Conservation (phyloP, 2,113 vertebrate species). For the Holacanthus passer region DNA sequence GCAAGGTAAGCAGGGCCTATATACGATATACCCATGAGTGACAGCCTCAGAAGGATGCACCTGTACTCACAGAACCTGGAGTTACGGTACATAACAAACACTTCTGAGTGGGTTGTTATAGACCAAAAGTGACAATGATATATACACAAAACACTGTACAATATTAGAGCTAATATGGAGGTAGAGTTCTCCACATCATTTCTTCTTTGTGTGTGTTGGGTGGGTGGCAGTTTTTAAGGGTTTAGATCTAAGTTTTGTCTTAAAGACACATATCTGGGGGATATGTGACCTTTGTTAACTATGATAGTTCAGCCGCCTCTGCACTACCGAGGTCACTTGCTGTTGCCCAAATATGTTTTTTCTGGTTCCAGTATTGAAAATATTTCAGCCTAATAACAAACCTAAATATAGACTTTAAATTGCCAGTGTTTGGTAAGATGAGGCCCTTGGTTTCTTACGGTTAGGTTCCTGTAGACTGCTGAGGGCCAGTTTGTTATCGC, state of each 20-base stretch:
- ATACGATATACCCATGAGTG: no score
- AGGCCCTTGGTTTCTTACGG: conserved; percentile 12
- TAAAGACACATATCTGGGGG: no score
- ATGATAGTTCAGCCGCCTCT: background rate
- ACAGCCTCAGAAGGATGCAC: no score
- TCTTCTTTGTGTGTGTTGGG: no score
- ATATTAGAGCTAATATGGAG: background rate
- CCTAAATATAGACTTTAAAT: background rate
- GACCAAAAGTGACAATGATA: background rate
- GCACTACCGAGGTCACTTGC: background rate
- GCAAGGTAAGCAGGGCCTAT: no score
- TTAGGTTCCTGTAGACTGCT: background rate
- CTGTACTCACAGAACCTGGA: no score
- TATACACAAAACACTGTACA: background rate
- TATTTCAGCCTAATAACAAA: background rate
- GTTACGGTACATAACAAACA: no score
- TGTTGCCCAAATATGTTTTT: background rate
- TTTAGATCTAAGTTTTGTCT: no score
- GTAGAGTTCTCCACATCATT: background rate
- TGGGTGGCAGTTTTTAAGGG: no score
- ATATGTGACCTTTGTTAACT: background rate
- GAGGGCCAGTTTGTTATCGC: background rate
- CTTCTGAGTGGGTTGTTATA: background rate
- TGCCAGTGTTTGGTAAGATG: background rate
- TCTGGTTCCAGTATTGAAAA: background rate